Percentiles rank a stretch among this genome's conserved stretches.
Evolutionary conservation across 2,888 invertebrate species (phyloP).

Genomic region (Automeris io): DNA sequence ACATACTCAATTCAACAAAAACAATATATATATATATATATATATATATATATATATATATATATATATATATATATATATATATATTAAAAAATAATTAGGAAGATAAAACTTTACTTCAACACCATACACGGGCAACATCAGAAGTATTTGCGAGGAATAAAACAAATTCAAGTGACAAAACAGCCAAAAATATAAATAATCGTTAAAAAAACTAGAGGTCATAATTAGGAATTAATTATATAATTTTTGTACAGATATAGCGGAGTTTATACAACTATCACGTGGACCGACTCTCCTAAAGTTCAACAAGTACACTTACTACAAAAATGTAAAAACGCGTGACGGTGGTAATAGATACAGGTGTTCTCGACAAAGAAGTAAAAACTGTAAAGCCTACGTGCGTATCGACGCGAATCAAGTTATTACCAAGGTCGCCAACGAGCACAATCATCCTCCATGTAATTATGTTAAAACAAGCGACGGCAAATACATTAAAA

Average conservation of each 20-base stretch:
- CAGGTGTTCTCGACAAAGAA: constrained; percentile 5
- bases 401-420: constrained; percentile 6
- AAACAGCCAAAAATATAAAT: background rate
- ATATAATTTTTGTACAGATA: background rate
- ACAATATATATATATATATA: too few species aligned
- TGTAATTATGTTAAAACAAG: constrained; percentile 2
- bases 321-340: constrained; percentile 9
- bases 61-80: too few species aligned
- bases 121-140: too few species aligned
- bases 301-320: constrained; percentile 13
- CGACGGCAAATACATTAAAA: background rate
- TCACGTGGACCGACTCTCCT: constrained; percentile 11
- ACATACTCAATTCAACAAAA: too few species aligned
- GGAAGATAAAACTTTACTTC: too few species aligned
- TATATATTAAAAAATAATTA: too few species aligned
- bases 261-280: constrained; percentile 13
- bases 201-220: background rate
- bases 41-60: too few species aligned
- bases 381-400: constrained; percentile 9
- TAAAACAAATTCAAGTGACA: too few species aligned
- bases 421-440: constrained; percentile 4
- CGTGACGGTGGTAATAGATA: constrained; percentile 8
- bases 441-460: constrained; percentile 13
- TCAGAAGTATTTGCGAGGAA: too few species aligned
- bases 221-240: background rate